phyloP scores from a whole-genome alignment of 2,888 invertebrate species.

The Neoascia interrupta region DNA sequence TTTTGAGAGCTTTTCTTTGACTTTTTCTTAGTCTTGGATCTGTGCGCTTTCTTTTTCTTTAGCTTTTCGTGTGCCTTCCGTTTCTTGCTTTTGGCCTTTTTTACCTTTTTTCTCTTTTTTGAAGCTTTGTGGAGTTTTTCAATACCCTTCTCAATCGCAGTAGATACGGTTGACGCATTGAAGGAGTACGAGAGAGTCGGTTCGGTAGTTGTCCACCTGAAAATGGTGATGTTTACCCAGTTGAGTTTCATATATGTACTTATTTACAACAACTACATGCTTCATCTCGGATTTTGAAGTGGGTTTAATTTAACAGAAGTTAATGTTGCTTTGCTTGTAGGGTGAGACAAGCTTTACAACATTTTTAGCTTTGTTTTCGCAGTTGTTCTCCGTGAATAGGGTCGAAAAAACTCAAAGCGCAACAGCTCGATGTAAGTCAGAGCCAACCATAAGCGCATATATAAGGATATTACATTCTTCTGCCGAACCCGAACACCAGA shows the following conservation, averaged over 20 bases:
- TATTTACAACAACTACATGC: too few species aligned
- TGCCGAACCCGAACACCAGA: too few species aligned
- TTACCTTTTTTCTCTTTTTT: slow-evolving; percentile 32
- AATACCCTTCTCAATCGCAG: slow-evolving; percentile 33
- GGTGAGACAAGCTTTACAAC: too few species aligned
- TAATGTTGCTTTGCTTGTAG: too few species aligned
- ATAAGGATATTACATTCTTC: too few species aligned
- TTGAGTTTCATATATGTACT: not conserved
- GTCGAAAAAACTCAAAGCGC: too few species aligned
- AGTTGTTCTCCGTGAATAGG: too few species aligned
- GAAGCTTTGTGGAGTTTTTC: slow-evolving; percentile 40
- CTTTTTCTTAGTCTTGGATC: slow-evolving; percentile 42
- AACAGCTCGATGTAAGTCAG: too few species aligned
- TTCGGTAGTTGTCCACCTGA: slow-evolving; percentile 57
- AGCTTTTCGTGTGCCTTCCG: slow-evolving; percentile 42
- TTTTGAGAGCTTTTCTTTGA: not conserved
- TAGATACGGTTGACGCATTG: slow-evolving; percentile 16
- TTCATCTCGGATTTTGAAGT: too few species aligned
- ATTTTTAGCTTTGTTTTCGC: too few species aligned
- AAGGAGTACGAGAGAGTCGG: slow-evolving; percentile 53
- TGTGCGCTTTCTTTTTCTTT: slow-evolving; percentile 29
- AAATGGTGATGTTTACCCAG: not conserved
- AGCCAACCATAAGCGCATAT: too few species aligned
- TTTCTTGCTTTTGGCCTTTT: slow-evolving; percentile 32
- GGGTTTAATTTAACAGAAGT: too few species aligned